These are phyloP conservation scores for Morone chrysops DNA, from an alignment of 2,113 vertebrate species.

Conservation along the genomic window DNA sequence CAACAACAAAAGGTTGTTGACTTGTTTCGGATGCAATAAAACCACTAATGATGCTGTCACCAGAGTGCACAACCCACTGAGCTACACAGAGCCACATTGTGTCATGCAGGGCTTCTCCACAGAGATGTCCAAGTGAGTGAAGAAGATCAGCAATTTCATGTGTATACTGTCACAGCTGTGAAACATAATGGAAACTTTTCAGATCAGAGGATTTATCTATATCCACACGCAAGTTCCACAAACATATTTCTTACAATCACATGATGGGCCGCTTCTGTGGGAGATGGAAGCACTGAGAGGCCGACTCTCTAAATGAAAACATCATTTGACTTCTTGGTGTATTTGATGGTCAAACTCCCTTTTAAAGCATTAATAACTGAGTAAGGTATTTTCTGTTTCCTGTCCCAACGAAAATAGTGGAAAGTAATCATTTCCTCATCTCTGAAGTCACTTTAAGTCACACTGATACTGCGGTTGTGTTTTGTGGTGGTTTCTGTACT, in stretches of 20 bases:
- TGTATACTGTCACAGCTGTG: neutral
- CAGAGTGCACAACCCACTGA: neutral
- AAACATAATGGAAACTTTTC: neutral
- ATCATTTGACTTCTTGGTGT: neutral
- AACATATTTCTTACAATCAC: neutral
- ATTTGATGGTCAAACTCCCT: neutral
- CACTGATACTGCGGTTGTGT: slow-evolving; percentile 5
- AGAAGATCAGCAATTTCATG: slow-evolving; percentile 10
- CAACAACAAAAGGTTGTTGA: neutral
- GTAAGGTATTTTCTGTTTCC: neutral
- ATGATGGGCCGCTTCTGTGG: neutral
- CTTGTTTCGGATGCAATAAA: slow-evolving; percentile 5
- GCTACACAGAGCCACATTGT: slow-evolving; percentile 3
- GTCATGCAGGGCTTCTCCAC: neutral
- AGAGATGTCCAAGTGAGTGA: slow-evolving; percentile 18
- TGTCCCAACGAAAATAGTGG: neutral
- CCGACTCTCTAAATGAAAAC: neutral
- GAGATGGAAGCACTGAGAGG: neutral
- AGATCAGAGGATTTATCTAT: neutral
- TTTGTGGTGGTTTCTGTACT: slow-evolving; percentile 10
- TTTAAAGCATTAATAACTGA: neutral
- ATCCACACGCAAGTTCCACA: neutral
- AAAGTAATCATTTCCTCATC: slow-evolving; percentile 3
- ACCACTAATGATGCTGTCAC: slow-evolving; percentile 1
- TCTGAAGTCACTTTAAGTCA: neutral